Base-by-base conservation (phyloP, 2,113 vertebrate species). In the Chinchilla lanigera region DNA sequence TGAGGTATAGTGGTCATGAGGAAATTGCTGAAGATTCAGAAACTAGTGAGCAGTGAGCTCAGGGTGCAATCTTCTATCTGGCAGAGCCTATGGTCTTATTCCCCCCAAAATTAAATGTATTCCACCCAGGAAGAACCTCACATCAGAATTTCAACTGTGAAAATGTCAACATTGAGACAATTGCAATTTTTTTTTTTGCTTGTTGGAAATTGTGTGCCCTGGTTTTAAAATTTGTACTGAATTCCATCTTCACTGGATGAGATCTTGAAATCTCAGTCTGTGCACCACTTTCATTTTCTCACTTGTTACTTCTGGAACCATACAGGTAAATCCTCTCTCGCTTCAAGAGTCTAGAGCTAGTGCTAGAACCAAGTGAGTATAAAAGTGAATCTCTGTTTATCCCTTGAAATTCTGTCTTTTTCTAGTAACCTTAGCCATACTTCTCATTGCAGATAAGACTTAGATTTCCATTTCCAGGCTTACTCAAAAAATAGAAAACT, bases 1-100 rank as follows among this genome's bases (percentile, higher is more conserved):
- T 38, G 50, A 77, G 7, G 22, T 41, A 56, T 56, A 90, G 26
- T 63, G 35, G 50, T 5, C 33, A 1, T 38, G 24, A 83, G 1
- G 11, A 33, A 17, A 58, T 61, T n/a, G 1, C 26, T 94, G 17
- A 82, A 19, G n/a, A 44, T 78, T 0, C 22, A 86, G 1, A 12
- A 82, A 22, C 8, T 80, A 14, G 4, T 33, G 52, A 60, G 8
- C 20, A 0, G 2, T 52, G 50, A 93, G 41, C 1, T 47, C 22
- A 12, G 0, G 7, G 1, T 30, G 38, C 14, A 63, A 44, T 9
- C 28, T 4, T 61, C 16, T 44, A 54, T 38, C 24, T 69, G 9
- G 30, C 0, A 13, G 9, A n/a, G 13, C 0, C 4, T 5, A 86
- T 50, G 6, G n/a, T n/a, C 1, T 38, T 89, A 2, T 22, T 71